Conservation (phyloP, 2,797 vertebrate genomes). For the Pseudochirops cupreus region DNA sequence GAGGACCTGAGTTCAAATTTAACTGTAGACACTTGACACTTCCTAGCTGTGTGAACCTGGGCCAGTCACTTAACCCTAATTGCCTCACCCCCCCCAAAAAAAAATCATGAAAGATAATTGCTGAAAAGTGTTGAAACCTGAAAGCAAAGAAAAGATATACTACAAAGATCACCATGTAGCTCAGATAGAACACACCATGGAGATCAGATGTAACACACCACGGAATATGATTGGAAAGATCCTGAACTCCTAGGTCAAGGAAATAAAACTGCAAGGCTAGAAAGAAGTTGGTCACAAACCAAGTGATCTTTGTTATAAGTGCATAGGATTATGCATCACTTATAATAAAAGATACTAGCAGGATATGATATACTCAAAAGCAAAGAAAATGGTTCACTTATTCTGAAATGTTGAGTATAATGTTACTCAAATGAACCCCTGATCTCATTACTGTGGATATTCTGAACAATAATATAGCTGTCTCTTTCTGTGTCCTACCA, state of each 20-base stretch:
- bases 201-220: neutral
- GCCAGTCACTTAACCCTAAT: too few relatives aligned
- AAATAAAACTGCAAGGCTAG: neutral
- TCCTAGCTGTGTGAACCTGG: too few relatives aligned
- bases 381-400: neutral
- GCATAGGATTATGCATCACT: neutral
- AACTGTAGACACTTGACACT: too few relatives aligned
- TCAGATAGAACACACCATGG: neutral
- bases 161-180: neutral
- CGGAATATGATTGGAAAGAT: neutral
- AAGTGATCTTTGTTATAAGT: neutral
- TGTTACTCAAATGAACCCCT: neutral
- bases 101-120: neutral
- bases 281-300: neutral
- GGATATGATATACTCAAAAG: neutral
- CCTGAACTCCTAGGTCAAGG: neutral
- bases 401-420: neutral
- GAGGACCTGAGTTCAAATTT: too few relatives aligned
- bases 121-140: neutral
- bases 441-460: neutral
- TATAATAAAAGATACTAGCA: neutral
- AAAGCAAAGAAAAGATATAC: neutral
- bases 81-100: too few relatives aligned
- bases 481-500: neutral
- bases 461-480: neutral